phyloP scores from a whole-genome alignment of 2,888 invertebrate genomes.

The Agapostemon virescens region DNA sequence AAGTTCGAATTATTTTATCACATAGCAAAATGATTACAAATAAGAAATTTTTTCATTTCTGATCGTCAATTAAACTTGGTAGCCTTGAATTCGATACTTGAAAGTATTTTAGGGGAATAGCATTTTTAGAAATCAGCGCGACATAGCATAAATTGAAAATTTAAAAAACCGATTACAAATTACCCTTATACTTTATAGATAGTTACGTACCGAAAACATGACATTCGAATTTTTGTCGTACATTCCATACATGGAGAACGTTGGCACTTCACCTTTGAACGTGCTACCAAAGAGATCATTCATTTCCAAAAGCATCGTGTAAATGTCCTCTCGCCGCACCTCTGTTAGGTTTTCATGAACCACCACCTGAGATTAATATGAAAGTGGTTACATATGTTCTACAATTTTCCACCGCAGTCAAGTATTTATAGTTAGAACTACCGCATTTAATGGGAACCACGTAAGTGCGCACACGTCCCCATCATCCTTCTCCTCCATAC shows the following conservation, averaged over 20 bases:
- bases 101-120: too few relatives aligned
- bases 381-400: neutral
- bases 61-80: too few relatives aligned
- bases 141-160: neutral
- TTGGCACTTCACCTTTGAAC: conserved; percentile 82
- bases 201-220: conserved; percentile 83
- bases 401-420: neutral
- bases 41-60: too few relatives aligned
- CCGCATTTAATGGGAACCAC: conserved; percentile 71
- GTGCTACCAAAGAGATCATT: conserved; percentile 87
- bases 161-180: neutral
- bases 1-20: too few relatives aligned
- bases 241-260: conserved; percentile 87
- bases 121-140: too few relatives aligned
- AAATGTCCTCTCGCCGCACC: conserved; percentile 85
- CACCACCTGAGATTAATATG: conserved; percentile 82
- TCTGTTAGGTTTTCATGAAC: conserved; percentile 82
- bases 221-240: conserved; percentile 85
- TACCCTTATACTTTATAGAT: neutral
- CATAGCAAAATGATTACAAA: too few relatives aligned
- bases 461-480: conserved; percentile 71
- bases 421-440: conserved; percentile 18
- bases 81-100: too few relatives aligned
- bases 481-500: conserved; percentile 65
- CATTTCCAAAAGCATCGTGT: conserved; percentile 86